A percentile compares a stretch with the other conserved stretches of the same genome.
phyloP scores from a whole-genome alignment of 2,797 vertebrate species.

The Premnoplex brunnescens region DNA sequence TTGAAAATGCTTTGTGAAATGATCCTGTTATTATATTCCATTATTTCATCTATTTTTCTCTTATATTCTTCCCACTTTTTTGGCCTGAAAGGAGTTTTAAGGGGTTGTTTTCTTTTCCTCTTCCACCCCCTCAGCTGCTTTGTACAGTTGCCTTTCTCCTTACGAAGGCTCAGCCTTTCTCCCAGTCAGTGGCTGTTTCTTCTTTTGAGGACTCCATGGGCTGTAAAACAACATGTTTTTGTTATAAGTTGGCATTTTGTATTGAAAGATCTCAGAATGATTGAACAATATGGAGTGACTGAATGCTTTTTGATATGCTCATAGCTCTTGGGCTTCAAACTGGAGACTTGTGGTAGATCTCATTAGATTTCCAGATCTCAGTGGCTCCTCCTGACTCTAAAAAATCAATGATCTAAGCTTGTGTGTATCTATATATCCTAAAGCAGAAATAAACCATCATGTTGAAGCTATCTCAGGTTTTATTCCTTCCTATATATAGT shows the following conservation, averaged over 20 bases:
- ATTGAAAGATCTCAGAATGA: background rate
- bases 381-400: background rate
- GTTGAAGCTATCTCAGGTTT: background rate
- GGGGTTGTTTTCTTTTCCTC: background rate
- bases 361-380: background rate
- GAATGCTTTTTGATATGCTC: background rate
- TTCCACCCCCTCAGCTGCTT: conserved; percentile 10
- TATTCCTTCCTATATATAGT: background rate
- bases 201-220: background rate
- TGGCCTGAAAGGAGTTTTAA: background rate
- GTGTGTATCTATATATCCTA: background rate
- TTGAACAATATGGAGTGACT: background rate
- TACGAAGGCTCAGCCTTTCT: conserved; percentile 30
- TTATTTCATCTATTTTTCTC: background rate
- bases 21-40: conserved; percentile 1
- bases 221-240: background rate
- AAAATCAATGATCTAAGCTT: background rate
- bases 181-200: background rate
- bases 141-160: conserved; percentile 43
- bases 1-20: conserved; percentile 17
- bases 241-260: background rate
- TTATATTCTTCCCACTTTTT: background rate
- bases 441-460: background rate
- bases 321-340: background rate
- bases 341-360: background rate